Base-by-base conservation (phyloP, 2,797 vertebrate species). In the Tiaroga cobitis region DNA sequence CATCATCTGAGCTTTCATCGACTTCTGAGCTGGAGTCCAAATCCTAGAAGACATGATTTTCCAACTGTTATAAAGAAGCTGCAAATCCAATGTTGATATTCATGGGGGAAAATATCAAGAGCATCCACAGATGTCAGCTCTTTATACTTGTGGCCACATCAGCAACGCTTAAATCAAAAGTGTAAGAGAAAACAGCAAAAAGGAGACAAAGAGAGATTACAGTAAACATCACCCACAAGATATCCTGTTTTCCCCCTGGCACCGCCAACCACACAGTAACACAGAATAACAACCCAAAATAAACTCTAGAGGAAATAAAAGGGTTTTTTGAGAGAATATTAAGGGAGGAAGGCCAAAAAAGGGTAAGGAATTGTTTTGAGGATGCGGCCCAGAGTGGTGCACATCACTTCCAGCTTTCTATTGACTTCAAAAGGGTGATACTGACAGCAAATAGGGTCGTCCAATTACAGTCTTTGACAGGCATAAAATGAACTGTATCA, bases 401-500 rank as follows among this genome's bases (percentile, higher is more conserved):
- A 32, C 51, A 69, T 56, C 63, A 63, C 68, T 82, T 85, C 69
- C 80, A 43, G 49, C 75, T 78, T 90, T 76, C 75, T 74, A 29
- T 75, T 85, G 72, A 89, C 88, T 85, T 90, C 84, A 89, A 90
- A 85, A 87, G 74, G 65, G 59, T 85, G 88, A 89, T 87, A 87
- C 85, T 82, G 86, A 87, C 87, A 89, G 69, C 41, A 89, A 84
- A 89, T 84, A 75, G 77, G 79, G 77, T 73, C 78, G 67, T 78
- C 74, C 78, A 88, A 89, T 88, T 83, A 81, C 77, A 79, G 61
- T 63, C 81, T 84, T 61, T 83, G 83, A 85, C 86, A 88, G 56
- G 79, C 85, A 59, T 83, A 86, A 85, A 84, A 80, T 68, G 61
- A 73, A 59, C 61, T 54, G 86, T 77, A 89, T 87, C 61, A 84